Base-by-base conservation (phyloP, 2,797 vertebrate genomes). In the Gymnothorax reevesii region DNA sequence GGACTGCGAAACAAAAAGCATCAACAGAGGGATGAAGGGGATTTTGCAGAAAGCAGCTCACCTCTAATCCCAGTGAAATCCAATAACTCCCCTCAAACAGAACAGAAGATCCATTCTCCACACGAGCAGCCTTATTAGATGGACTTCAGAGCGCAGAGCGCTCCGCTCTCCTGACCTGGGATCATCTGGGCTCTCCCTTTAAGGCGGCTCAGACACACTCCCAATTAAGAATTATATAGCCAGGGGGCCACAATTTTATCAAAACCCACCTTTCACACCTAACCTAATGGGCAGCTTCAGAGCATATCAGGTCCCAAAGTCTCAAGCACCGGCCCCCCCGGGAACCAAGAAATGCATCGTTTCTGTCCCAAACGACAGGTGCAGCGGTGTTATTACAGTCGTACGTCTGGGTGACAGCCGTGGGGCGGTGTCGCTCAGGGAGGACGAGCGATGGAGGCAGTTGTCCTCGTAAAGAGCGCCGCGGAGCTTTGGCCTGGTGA, bases 261-360 rank as follows among this genome's bases (percentile, higher is more conserved):
- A 84, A 7, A 8, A 15, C 13, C 83, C 57, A 27, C 17, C 42
- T 6, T 12, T 27, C 62, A 13, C 25, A 33, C 7, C 33, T 84
- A 15, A 9, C n/a, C 60, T 52, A 33, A 84, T 33, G 52, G 83
- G 27, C 82, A 9, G n/a, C 57, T 84, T 42, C 59, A 60, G 64
- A 84, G 42, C 89, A 92, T 91, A 89, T 75, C 54, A 52, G 15
- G 49, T 17, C 57, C 55, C 10, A 10, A 2, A 4, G 4, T 3
- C 42, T 20, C 52, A 4, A 17, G 59, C 57, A 83, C 25, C 57
- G 6, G 27, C 54, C 82, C 57, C 25, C 52, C 2, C 5, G 55
- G 13, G 60, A 27, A 83, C n/a, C 1, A 57, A 57, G 0, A 17
- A 83, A 60, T 42, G 2, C 55, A 83, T 83, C 12, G n/a, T 33